Base-by-base conservation (phyloP, 2,113 vertebrate species). In the Synodontis membranacea region DNA sequence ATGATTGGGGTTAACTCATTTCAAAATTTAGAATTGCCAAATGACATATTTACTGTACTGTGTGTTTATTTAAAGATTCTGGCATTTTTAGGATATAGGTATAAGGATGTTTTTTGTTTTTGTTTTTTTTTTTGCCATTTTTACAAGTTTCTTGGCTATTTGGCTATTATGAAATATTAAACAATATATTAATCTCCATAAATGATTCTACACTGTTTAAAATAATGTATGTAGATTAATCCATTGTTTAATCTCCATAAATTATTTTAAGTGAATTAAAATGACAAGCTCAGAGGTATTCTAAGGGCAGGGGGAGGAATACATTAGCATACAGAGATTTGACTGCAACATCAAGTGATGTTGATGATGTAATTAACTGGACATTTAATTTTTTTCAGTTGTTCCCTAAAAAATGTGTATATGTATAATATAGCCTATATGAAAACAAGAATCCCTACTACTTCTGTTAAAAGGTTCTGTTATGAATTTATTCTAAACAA, bases 151-250 rank as follows among this genome's bases (percentile, higher is more conserved):
- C 42, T 46, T 31, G 12, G 46, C 7, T 19, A 31, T 50, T 50
- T 78, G 5, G 44, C 14, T 31, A 15, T n/a, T 46, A 50, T 17
- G 46, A 50, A 78, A 75, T 75, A 25, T 74, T 12, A n/a, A 28
- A 46, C 11, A 75, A 75, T 75, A 50, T 50, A 78, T n/a, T 19
- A 31, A 78, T 78, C 75, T 78, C 75, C 44, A 52, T 78, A 21
- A 50, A 78, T 34, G 0, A 52, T 52, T 78, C 1, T 52, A 23
- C 2, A 19, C 19, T 34, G 11, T 31, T 50, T 7, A 78, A 34
- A 52, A 78, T 52, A 21, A 52, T 52, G 31, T 9, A 78, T 78
- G 74, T 15, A 31, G 74, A 76, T 76, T n/a, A 76, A 76, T 31
- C 74, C 15, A 15, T 76, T 31, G 44, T 48, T 76, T 48, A 46